Percentiles rank a stretch among this genome's conserved stretches.
These are phyloP conservation scores for Panthera tigris DNA, from an alignment of 2,113 vertebrate species.

Conservation along the genomic window DNA sequence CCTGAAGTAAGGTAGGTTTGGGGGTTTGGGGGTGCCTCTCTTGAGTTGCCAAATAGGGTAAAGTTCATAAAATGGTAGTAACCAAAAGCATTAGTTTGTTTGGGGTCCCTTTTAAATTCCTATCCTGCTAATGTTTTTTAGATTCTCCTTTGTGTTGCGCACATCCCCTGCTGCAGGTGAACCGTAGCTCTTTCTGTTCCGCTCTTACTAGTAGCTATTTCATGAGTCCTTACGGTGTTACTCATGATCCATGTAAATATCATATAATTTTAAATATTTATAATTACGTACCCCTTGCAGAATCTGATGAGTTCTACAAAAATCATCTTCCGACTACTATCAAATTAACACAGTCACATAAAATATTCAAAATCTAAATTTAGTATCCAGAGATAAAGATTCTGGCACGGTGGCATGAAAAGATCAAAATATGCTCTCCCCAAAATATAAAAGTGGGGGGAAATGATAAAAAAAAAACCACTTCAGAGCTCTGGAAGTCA, in stretches of 20 bases:
- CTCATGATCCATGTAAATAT: not conserved
- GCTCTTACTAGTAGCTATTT: not conserved
- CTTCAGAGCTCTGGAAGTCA: not conserved
- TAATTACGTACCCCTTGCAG: not conserved
- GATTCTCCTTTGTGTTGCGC: not conserved
- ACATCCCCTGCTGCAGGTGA: not conserved
- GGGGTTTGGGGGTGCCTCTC: not conserved
- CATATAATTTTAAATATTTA: not conserved
- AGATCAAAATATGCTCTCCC: not conserved
- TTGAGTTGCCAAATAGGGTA: not conserved
- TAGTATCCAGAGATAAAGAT: not conserved
- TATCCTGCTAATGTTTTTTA: not conserved
- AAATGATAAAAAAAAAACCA: not conserved
- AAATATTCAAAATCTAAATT: conserved; percentile 38
- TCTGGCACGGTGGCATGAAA: not conserved
- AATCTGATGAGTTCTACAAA: not conserved
- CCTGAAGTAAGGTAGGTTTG: not conserved
- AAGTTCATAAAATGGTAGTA: not conserved
- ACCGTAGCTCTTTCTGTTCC: not conserved
- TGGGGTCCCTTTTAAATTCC: not conserved
- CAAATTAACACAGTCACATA: not conserved
- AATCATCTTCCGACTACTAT: not conserved
- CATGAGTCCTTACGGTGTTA: not conserved
- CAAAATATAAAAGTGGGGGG: not conserved
- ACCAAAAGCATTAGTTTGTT: not conserved